Base-by-base conservation (phyloP, 2,888 invertebrate genomes). In the Aelia acuminata region DNA sequence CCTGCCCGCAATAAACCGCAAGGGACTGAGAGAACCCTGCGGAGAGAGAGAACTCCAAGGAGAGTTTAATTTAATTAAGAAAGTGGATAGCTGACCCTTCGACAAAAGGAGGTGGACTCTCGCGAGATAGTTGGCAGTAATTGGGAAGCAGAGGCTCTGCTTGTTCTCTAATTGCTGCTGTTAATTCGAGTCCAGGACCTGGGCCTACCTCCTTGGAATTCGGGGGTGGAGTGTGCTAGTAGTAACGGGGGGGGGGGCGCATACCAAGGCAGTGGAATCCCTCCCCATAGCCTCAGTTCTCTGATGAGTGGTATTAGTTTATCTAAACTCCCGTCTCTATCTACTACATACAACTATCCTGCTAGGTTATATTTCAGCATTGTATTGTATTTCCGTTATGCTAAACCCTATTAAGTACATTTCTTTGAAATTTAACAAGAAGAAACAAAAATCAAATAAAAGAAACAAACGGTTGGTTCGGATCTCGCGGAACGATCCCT, bases 121-220 rank as follows among this genome's bases (percentile, higher is more conserved):
- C n/a, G n/a, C n/a, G 31, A 63, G 63, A 63, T 63, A 63, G 63
- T 63, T 63, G 63, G 63, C 63, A 63, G 63, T 63, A 63, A 63
- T 63, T 31, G 63, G 63, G 3, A 15, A 26, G 63, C 63, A n/a
- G n/a, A n/a, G n/a, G n/a, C 63, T 63, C 84, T 47, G 39, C 31
- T 11, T 47, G 7, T 3, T 8, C 22, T 43, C 84, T 84, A 84
- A 84, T 84, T 84, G 84, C 47, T 39, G 43, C 84, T 84, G 84
- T 84, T 84, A 84, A 84, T 84, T 84, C 84, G 84, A 39, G 39
- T 13, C 22, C 84, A n/a, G 84, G 43, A 84, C 84, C 84, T 84
- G 43, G 43, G 31, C 39, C 31, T 22, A 39, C 47, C 43, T 43
- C 84, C 43, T 84, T 39, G 84, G 43, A 84, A 43, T 11, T 22